phyloP scores from a whole-genome alignment of 1,140 invertebrate genomes.

The Drosophila tristis region DNA sequence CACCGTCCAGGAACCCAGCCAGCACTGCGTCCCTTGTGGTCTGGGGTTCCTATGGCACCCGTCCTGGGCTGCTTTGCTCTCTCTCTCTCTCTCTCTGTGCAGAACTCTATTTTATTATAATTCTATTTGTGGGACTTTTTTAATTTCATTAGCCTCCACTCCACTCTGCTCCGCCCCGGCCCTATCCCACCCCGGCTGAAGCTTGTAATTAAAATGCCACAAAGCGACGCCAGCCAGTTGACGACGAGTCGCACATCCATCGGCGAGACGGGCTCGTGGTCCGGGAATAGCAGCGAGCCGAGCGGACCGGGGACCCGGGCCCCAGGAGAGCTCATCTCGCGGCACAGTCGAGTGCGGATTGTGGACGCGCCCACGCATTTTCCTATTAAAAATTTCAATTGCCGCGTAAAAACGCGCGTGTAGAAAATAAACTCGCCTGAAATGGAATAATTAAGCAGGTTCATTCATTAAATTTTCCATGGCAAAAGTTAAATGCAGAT shows the following conservation, averaged over 20 bases:
- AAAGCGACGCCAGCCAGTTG: slow-evolving; percentile 52
- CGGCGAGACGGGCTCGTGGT: slow-evolving; percentile 11
- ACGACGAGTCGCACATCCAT: slow-evolving; percentile 5
- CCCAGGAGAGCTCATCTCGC: slow-evolving; percentile 50
- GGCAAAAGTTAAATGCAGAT: slow-evolving; percentile 69
- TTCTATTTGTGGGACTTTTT: slow-evolving; percentile 75
- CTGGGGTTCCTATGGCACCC: slow-evolving; percentile 8
- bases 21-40: neutral
- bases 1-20: slow-evolving; percentile 1
- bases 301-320: slow-evolving; percentile 7
- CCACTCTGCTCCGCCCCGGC: neutral
- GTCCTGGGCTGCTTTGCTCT: slow-evolving; percentile 19
- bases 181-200: slow-evolving; percentile 6
- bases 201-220: slow-evolving; percentile 79
- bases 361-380: slow-evolving; percentile 80
- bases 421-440: slow-evolving; percentile 76
- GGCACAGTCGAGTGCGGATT: slow-evolving; percentile 61
- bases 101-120: slow-evolving; percentile 77
- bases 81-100: neutral
- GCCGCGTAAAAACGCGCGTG: slow-evolving; percentile 78
- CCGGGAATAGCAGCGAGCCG: neutral
- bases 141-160: slow-evolving; percentile 69
- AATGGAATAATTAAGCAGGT: slow-evolving; percentile 79
- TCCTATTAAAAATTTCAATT: slow-evolving; percentile 82
- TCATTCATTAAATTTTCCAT: slow-evolving; percentile 73